Evolutionary conservation across 2,888 invertebrate genomes (phyloP).

Genomic region (Eudemis profundana): DNA sequence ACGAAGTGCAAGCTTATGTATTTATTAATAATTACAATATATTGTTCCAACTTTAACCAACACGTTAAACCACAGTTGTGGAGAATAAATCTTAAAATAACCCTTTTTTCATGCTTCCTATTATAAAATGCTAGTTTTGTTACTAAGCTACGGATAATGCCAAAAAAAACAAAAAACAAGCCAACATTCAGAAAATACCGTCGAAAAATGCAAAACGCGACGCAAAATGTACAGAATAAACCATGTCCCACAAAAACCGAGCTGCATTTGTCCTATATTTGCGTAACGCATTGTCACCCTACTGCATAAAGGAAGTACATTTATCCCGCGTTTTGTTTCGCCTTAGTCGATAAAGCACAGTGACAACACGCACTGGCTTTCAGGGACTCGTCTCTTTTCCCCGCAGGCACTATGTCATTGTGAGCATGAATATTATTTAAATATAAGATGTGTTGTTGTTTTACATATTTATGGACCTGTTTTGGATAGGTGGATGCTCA

Average conservation of each 20-base stretch:
- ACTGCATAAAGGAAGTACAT: conserved; percentile 42
- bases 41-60: not conserved
- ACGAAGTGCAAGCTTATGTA: no score
- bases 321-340: conserved; percentile 42
- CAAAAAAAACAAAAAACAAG: not conserved
- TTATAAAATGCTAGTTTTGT: conserved; percentile 5
- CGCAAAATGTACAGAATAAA: conserved; percentile 20
- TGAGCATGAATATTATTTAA: conserved; percentile 38
- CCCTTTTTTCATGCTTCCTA: not conserved
- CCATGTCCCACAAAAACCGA: conserved; percentile 32
- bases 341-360: conserved; percentile 41
- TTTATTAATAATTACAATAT: no score
- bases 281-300: conserved; percentile 41
- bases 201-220: conserved; percentile 8
- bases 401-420: conserved; percentile 35
- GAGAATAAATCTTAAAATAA: not conserved
- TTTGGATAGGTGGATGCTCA: conserved; percentile 23
- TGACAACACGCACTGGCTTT: conserved; percentile 40
- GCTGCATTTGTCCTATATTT: conserved; percentile 38
- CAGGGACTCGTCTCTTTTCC: conserved; percentile 37
- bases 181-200: conserved; percentile 7
- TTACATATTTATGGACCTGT: conserved; percentile 38
- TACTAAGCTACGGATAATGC: not conserved
- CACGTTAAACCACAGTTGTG: not conserved
- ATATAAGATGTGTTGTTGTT: conserved; percentile 32